A percentile compares a stretch with the other conserved stretches of the same genome.
Evolutionary conservation across 2,797 vertebrate species (phyloP).

Genomic region (Xenops minutus): DNA sequence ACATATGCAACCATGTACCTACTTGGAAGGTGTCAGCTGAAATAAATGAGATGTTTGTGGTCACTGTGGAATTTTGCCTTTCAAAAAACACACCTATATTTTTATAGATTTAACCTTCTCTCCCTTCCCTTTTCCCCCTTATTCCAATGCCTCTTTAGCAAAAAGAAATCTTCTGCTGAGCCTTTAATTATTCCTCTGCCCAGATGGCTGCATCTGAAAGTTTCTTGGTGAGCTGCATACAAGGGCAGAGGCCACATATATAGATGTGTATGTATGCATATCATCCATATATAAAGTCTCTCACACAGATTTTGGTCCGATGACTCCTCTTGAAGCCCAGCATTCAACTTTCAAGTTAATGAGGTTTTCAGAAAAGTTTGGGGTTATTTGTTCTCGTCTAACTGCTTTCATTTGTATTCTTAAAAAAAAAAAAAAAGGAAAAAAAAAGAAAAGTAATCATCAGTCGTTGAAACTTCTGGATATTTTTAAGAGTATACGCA

Average conservation of each 20-base stretch:
- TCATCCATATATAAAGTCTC: background rate
- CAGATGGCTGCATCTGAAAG: background rate
- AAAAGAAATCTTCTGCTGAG: background rate
- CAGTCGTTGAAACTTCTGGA: background rate
- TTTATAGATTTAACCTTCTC: background rate
- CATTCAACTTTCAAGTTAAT: background rate
- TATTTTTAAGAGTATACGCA: background rate
- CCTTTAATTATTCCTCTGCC: background rate
- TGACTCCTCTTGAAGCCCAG: background rate
- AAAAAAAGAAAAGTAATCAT: too few relatives aligned
- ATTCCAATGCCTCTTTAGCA: background rate
- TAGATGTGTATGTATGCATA: background rate
- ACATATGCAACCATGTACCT: background rate
- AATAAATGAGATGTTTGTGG: background rate
- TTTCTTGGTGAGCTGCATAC: background rate
- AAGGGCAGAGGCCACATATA: background rate
- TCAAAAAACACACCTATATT: background rate
- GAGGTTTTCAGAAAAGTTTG: background rate
- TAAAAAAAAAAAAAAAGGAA: background rate
- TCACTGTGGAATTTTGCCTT: background rate
- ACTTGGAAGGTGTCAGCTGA: slow-evolving; percentile 5
- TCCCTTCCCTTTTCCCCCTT: background rate
- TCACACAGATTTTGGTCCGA: background rate
- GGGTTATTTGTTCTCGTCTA: background rate
- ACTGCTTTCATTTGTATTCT: background rate